A percentile compares a stretch with the other conserved stretches of the same genome.
phyloP scores from a whole-genome alignment of 2,888 invertebrate species.

The Dolomedes plantarius region DNA sequence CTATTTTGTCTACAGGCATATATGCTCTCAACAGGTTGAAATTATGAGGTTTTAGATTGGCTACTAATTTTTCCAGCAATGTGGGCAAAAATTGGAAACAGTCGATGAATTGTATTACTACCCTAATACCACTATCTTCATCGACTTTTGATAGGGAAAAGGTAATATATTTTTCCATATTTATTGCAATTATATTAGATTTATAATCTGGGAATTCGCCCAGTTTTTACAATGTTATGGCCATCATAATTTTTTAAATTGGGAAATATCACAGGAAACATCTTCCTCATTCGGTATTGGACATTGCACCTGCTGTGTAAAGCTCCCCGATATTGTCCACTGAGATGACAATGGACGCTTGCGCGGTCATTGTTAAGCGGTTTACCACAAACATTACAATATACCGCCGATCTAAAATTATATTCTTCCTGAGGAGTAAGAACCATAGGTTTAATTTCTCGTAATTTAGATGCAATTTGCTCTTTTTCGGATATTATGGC shows the following conservation, averaged over 20 bases:
- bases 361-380: background rate
- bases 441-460: background rate
- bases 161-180: background rate
- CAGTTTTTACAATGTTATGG: background rate
- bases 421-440: background rate
- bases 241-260: conserved; percentile 19
- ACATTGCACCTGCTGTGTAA: background rate
- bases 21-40: conserved; percentile 2
- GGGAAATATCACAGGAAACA: background rate
- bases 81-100: conserved; percentile 14
- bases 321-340: background rate
- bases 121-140: background rate
- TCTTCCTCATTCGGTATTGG: background rate
- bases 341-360: background rate
- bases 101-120: conserved; percentile 8
- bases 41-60: conserved; percentile 1
- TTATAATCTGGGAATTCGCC: background rate
- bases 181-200: background rate
- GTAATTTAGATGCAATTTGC: background rate
- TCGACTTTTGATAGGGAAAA: background rate
- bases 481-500: background rate
- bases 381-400: background rate
- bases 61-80: conserved; percentile 2
- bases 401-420: background rate
- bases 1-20: background rate